A percentile compares a stretch with the other conserved stretches of the same genome.
phyloP scores from a whole-genome alignment of 2,888 invertebrate genomes.

The Heteromyza rotundicornis region DNA sequence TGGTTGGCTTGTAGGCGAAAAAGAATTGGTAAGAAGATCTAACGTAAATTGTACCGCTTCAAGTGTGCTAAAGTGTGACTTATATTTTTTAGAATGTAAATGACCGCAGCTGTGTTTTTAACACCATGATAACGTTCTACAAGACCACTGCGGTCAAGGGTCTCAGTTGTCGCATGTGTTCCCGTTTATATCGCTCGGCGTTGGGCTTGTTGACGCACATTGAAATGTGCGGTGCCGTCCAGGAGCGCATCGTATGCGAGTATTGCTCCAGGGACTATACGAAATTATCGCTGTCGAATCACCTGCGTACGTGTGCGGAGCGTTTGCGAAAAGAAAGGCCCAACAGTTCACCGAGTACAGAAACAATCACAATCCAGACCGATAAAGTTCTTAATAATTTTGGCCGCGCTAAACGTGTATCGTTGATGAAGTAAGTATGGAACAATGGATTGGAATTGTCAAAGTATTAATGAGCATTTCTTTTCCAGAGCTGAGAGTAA shows the following conservation, averaged over 20 bases:
- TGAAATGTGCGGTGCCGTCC: slow-evolving; percentile 47
- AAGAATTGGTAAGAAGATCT: slow-evolving; percentile 40
- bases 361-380: background rate
- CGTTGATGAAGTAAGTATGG: slow-evolving; percentile 49
- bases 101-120: slow-evolving; percentile 37
- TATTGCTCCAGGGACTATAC: slow-evolving; percentile 43
- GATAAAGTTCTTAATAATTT: slow-evolving; percentile 42
- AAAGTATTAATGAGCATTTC: no score
- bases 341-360: no score
- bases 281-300: slow-evolving; percentile 31
- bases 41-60: no score
- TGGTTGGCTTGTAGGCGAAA: slow-evolving; percentile 50
- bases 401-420: slow-evolving; percentile 53
- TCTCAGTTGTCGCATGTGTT: slow-evolving; percentile 54
- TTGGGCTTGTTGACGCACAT: slow-evolving; percentile 52
- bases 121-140: slow-evolving; percentile 38
- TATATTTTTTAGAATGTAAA: slow-evolving; percentile 32
- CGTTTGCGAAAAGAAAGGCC: slow-evolving; percentile 3
- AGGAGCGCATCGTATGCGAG: slow-evolving; percentile 42
- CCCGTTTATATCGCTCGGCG: slow-evolving; percentile 40
- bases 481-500: slow-evolving; percentile 51
- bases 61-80: background rate
- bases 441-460: no score
- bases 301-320: slow-evolving; percentile 41
- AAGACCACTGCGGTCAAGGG: slow-evolving; percentile 32